A percentile compares a stretch with the other conserved stretches of the same genome.
phyloP scores from a whole-genome alignment of 2,888 invertebrate genomes.

The Pemphredon lugubris region DNA sequence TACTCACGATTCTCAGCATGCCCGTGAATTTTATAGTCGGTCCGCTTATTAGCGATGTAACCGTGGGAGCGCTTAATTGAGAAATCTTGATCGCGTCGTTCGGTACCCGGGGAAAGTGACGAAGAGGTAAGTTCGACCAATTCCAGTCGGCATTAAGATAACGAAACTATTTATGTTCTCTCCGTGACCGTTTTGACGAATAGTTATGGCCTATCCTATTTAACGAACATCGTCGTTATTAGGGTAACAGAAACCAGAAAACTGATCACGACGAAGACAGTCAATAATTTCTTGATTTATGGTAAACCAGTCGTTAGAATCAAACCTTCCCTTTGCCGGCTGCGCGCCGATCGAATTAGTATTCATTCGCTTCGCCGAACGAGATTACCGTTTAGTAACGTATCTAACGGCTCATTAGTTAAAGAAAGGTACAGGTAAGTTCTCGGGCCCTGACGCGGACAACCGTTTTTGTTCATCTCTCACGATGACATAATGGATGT shows the following conservation, averaged over 20 bases:
- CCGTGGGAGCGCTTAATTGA: constrained; percentile 38
- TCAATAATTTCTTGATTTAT: constrained; percentile 37
- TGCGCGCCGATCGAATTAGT: constrained; percentile 37
- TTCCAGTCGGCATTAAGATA: constrained; percentile 13
- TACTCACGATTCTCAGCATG: constrained; percentile 28
- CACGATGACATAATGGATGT: constrained; percentile 15
- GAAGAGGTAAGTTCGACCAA: background rate
- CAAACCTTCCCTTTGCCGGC: constrained; percentile 4
- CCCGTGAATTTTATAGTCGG: constrained; percentile 27
- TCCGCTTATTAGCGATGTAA: constrained; percentile 33
- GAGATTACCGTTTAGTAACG: constrained; percentile 28
- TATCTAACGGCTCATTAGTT: constrained; percentile 42
- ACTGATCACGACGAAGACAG: background rate
- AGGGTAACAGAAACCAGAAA: background rate
- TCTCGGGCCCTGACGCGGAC: constrained; percentile 1
- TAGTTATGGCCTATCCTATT: constrained; percentile 30
- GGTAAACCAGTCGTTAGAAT: constrained; percentile 3
- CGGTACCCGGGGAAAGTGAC: background rate
- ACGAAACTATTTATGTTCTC: constrained; percentile 18
- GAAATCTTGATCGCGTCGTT: constrained; percentile 15
- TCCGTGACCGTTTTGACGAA: constrained; percentile 17
- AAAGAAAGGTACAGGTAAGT: constrained; percentile 17
- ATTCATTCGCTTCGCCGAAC: constrained; percentile 39
- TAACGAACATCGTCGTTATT: constrained; percentile 16
- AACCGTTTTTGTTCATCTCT: background rate